Base-by-base conservation (phyloP, 2,113 vertebrate genomes). In the Vireo altiloquus region DNA sequence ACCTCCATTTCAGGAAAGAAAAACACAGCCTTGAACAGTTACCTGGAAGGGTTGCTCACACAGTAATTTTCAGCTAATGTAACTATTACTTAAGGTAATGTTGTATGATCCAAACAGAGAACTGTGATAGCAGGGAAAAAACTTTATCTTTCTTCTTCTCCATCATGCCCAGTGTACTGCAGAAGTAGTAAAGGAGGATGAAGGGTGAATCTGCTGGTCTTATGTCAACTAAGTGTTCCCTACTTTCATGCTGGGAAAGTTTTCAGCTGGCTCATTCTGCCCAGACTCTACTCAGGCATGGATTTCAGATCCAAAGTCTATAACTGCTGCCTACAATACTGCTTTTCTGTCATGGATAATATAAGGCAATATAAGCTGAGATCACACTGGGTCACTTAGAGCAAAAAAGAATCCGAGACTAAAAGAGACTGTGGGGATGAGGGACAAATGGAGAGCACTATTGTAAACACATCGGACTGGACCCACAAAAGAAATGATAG, bases 331-430 rank as follows among this genome's bases (percentile, higher is more conserved):
- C 60, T 61, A 47, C 87, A 79, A 91, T 80, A 92, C 90, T 92
- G 78, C 83, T 95, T 95, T 95, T 95, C 72, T 95, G 69, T 70
- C 68, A 64, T 69, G 39, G 87, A 63, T 37, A 89, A 85, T 42
- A 28, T 61, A 72, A 27, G 66, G 47, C 84, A 90, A 87, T 81
- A 84, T 79, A 91, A 95, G 31, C 82, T 70, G 87, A 89, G 57
- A 95, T 81, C 69, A 79, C 35, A 65, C 35, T 10, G 30, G 71
- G 76, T 94, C 63, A 91, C 60, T 70, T 25, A 77, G 39, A 82
- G 75, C 46, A 77, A 54, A 92, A 95, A 81, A 44, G 86, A 77
- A 89, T 71, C 50, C 0, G 1, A 77, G 61, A 52, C 46, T 91
- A 56, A 93, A 86, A 61, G n/a, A 76, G 39, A 37, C 46, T 74